Conservation (phyloP, 2,888 invertebrate genomes). For the Sericinus montela region DNA sequence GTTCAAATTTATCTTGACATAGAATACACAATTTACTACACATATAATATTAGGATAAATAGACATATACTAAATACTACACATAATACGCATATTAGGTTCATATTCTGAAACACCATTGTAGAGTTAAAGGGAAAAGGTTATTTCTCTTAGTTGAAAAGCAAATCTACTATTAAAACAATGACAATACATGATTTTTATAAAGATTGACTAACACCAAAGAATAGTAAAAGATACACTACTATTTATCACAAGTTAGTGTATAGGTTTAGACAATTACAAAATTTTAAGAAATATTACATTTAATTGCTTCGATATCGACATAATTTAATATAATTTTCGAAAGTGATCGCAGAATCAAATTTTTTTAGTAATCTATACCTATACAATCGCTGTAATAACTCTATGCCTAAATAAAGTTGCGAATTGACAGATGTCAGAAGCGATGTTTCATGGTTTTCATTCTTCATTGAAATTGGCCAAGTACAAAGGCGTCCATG, state of each 20-base stretch:
- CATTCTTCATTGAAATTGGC: slow-evolving; percentile 64
- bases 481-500: slow-evolving; percentile 81
- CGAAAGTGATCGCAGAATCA: too few relatives aligned
- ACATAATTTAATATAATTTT: too few relatives aligned
- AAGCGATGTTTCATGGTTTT: not conserved
- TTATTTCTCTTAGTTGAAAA: not conserved
- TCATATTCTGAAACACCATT: not conserved
- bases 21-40: not conserved
- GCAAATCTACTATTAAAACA: not conserved
- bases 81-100: not conserved
- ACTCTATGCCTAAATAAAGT: slow-evolving; percentile 16
- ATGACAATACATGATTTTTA: not conserved
- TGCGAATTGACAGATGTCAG: slow-evolving; percentile 20
- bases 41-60: not conserved
- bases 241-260: too few relatives aligned
- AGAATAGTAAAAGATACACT: too few relatives aligned
- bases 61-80: not conserved
- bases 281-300: too few relatives aligned
- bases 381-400: not conserved
- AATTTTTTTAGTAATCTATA: too few relatives aligned
- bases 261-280: too few relatives aligned
- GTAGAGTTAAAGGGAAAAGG: not conserved
- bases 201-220: too few relatives aligned
- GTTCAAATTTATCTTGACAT: too few relatives aligned
- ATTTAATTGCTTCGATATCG: too few relatives aligned